phyloP scores from a whole-genome alignment of 2,888 invertebrate species.

The Bimastos eiseni region DNA sequence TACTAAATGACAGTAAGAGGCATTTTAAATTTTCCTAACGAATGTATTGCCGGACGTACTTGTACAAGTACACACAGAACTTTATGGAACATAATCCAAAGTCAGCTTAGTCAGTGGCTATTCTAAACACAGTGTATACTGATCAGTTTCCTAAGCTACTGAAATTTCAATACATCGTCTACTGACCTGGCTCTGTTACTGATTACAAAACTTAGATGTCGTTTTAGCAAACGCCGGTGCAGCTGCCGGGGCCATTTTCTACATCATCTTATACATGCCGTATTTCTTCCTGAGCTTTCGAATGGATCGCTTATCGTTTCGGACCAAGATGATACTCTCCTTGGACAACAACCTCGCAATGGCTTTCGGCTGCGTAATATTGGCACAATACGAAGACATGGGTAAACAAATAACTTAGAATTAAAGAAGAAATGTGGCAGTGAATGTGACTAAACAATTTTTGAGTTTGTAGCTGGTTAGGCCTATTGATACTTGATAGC shows the following conservation, averaged over 20 bases:
- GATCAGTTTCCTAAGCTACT: not conserved
- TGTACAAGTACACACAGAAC: too few relatives aligned
- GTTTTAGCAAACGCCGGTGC: slow-evolving; percentile 75
- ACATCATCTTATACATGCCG: slow-evolving; percentile 75
- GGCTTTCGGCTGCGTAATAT: slow-evolving; percentile 76
- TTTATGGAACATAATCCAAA: not conserved
- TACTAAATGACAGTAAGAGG: too few relatives aligned
- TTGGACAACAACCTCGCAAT: slow-evolving; percentile 77
- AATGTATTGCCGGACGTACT: too few relatives aligned
- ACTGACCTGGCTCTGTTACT: not conserved
- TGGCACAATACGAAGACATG: slow-evolving; percentile 74
- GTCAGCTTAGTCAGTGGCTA: not conserved
- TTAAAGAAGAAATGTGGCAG: not conserved
- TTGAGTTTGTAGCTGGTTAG: not conserved
- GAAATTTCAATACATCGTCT: not conserved
- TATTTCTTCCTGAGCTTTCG: slow-evolving; percentile 70
- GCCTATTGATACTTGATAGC: not conserved
- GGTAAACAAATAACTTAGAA: slow-evolving; percentile 61
- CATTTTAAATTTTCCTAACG: too few relatives aligned
- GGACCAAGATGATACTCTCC: slow-evolving; percentile 68
- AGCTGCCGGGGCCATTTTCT: slow-evolving; percentile 74
- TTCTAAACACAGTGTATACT: not conserved
- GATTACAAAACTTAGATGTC: not conserved
- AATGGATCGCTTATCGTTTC: slow-evolving; percentile 68
- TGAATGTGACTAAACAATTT: too few relatives aligned